These are phyloP conservation scores for Heteractis magnifica DNA, from an alignment of 92 coral and sea anemone genomes.

Conservation along the genomic window DNA sequence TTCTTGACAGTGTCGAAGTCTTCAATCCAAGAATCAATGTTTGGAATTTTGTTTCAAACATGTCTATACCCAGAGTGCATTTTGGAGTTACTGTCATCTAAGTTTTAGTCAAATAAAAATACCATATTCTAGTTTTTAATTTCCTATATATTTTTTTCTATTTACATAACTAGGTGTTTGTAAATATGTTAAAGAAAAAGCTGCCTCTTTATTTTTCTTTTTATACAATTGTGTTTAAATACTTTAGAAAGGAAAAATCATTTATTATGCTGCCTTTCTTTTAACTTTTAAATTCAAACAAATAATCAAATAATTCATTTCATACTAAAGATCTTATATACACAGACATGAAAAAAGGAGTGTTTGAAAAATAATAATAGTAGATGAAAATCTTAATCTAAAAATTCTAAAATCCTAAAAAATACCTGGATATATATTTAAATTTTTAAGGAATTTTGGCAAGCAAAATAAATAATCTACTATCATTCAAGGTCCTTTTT, in stretches of 20 bases:
- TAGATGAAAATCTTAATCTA: too few relatives aligned
- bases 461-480: too few relatives aligned
- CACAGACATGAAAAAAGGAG: too few relatives aligned
- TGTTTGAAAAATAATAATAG: too few relatives aligned
- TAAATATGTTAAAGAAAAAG: not conserved
- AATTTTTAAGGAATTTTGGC: too few relatives aligned
- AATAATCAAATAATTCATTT: too few relatives aligned
- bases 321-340: too few relatives aligned
- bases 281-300: too few relatives aligned
- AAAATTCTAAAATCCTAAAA: too few relatives aligned
- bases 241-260: not conserved
- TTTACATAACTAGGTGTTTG: not conserved
- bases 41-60: constrained; percentile 71
- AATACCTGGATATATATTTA: too few relatives aligned
- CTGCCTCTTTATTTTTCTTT: not conserved
- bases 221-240: not conserved
- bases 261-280: not conserved
- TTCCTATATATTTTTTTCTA: too few relatives aligned
- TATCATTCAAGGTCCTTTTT: too few relatives aligned
- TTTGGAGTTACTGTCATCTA: constrained; percentile 91
- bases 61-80: constrained; percentile 92
- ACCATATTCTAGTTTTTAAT: not conserved
- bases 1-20: constrained; percentile 83
- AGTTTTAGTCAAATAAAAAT: constrained; percentile 12
- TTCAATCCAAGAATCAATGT: constrained; percentile 75